Evolutionary conservation across 2,113 vertebrate species (phyloP), one percentile per base, ranked within the genome.

Genomic region (Ailurus styani): DNA sequence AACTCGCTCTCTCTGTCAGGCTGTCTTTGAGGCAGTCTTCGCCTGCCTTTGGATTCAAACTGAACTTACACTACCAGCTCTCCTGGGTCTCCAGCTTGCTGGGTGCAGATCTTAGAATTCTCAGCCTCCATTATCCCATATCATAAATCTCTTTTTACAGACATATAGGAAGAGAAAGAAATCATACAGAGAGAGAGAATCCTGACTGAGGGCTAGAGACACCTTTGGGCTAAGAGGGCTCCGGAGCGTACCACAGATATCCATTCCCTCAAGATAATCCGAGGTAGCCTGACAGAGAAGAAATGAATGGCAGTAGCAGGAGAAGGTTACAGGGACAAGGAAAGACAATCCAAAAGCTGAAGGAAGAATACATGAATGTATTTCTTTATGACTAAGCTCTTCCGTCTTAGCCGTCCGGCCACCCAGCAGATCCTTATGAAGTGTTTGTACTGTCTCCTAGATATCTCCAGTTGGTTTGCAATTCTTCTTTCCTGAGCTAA

Each of bases 381-480:
- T 45, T 45, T 54, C 11, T 62, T 57, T 29, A 64, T 9, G 29
- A 45, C n/a, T 15, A 15, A 50, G 54, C 27, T 37, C 62, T 73
- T 72, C 42, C 50, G n/a, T 52, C 60, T 60, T 15, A 40, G 40
- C 73, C 20, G 73, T 81, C n/a, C n/a, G 10, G 23, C 34, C 6
- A 12, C 6, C 45, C n/a, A 5, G 7, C 1, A 29, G 15, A 54
- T 4, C 54, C 45, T n/a, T 31, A 31, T 0, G 7, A 20, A 21
- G 42, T 23, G 5, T 72, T 42, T 18, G 8, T 5, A 34, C 54
- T 31, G 0, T 31, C 47, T 87, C 64, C 57, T 34, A 55, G 29
- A 15, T 2, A 21, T 11, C 83, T 68, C 64, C 60, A 21, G 6
- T 2, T 29, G 89, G 34, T 55, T 60, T 79, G 60, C 42, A 70